Evolutionary conservation across 2,797 vertebrate species (phyloP), one percentile per base, ranked within the genome.

Genomic region (Taeniopygia guttata): DNA sequence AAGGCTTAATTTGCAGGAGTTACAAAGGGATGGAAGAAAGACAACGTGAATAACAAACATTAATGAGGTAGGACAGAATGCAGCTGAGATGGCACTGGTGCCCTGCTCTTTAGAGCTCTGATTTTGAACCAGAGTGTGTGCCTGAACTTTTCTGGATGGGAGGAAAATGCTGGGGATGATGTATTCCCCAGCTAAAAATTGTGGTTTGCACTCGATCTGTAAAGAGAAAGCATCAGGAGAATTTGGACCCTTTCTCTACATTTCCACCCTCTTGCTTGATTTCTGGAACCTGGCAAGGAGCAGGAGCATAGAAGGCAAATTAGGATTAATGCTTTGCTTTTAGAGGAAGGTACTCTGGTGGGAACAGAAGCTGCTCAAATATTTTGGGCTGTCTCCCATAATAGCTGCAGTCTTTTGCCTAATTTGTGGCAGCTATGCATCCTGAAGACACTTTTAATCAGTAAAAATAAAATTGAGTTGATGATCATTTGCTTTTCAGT

Each of bases 1-100:
- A 93, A 97, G 94, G 70, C 68, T 84, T 83, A 78, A 93, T 94
- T 91, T 87, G 67, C 79, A 87, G 70, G 58, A 90, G n/a, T 79
- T 92, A 84, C 84, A 92, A 70, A 93, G 77, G 87, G 92, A 94
- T 55, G 58, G 94, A 93, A 94, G 83, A 90, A 78, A 86, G 32
- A 26, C 59, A 87, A 91, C 10, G 13, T 9, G 13, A 84, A 55
- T 19, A 69, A 72, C 67, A 96, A 84, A 30, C 55, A 59, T 66
- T 58, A 90, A 91, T 45, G 49, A 87, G 48, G 54, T 23, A 32
- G 36, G 45, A 76, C 7, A 59, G 46, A 32, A 64, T 40, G 51
- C 10, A 84, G 69, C 51, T 66, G 54, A 80, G 42, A 46, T 1
- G 6, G 23, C n/a, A 67, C 20, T 2, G 0, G 14, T 1, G 2